Conservation (phyloP, 2,113 vertebrate species). For the Paramisgurnus dabryanus region DNA sequence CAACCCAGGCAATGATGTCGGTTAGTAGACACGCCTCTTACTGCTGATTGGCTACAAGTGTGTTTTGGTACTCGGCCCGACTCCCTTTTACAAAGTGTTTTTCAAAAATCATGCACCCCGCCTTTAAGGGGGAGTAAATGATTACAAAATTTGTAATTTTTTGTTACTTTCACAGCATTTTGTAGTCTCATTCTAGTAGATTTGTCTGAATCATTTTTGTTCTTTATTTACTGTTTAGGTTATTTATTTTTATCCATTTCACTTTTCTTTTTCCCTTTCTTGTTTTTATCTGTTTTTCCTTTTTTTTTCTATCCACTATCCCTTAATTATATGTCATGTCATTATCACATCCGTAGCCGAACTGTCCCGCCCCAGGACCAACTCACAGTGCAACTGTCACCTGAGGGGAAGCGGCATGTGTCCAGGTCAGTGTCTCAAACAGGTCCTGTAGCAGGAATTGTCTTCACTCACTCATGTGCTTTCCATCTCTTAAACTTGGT, state of each 20-base stretch:
- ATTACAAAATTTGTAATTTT: too few species aligned
- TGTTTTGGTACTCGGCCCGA: too few species aligned
- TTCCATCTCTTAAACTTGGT: neutral
- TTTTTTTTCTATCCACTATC: neutral
- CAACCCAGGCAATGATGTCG: too few species aligned
- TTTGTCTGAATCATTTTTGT: too few species aligned
- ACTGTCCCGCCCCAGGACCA: conserved; percentile 61
- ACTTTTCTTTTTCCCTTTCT: neutral
- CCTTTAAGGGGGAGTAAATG: too few species aligned
- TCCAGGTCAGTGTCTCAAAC: conserved; percentile 73
- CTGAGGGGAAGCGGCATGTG: conserved; percentile 68
- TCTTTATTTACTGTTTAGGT: neutral
- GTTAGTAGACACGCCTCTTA: too few species aligned
- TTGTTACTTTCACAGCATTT: too few species aligned
- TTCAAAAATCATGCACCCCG: too few species aligned
- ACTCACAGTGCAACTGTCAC: conserved; percentile 73
- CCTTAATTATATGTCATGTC: conserved; percentile 36
- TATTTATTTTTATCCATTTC: neutral
- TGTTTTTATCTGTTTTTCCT: neutral
- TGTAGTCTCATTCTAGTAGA: too few species aligned
- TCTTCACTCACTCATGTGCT: neutral
- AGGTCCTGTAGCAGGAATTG: neutral
- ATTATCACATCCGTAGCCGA: conserved; percentile 73
- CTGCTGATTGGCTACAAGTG: too few species aligned
- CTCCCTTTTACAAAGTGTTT: too few species aligned